Conservation (phyloP, 64 coral and sea anemone genomes). For the Pachyseris speciosa region DNA sequence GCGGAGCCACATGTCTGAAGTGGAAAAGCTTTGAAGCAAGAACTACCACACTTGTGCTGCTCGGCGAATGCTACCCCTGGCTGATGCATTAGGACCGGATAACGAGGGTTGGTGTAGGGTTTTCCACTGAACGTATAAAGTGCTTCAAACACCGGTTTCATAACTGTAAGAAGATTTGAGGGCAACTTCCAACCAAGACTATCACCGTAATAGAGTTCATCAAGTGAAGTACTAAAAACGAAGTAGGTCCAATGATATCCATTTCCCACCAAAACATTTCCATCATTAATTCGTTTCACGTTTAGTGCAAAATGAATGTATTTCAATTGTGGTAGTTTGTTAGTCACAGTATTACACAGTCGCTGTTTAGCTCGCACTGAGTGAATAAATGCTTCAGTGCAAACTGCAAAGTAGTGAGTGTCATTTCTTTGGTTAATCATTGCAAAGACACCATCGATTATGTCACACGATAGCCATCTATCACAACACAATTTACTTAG, state of each 20-base stretch:
- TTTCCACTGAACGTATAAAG: slow-evolving; percentile 19
- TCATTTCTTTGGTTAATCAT: slow-evolving; percentile 49
- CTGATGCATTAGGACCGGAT: slow-evolving; percentile 28
- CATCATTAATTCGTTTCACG: slow-evolving; percentile 17
- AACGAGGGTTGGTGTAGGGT: slow-evolving; percentile 11
- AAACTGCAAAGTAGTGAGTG: slow-evolving; percentile 30
- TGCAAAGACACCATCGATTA: slow-evolving; percentile 44
- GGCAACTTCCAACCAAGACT: slow-evolving; percentile 44
- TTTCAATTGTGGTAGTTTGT: slow-evolving; percentile 49
- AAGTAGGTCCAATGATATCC: slow-evolving; percentile 69
- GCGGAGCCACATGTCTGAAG: slow-evolving; percentile 21
- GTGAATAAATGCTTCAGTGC: slow-evolving; percentile 12
- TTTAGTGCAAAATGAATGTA: slow-evolving; percentile 47
- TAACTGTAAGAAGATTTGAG: slow-evolving; percentile 32
- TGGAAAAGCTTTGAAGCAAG: slow-evolving; percentile 50
- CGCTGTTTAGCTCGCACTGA: slow-evolving; percentile 1
- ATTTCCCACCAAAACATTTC: slow-evolving; percentile 49
- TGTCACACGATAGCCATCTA: slow-evolving; percentile 39
- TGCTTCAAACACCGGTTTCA: slow-evolving; percentile 39
- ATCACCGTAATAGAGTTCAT: slow-evolving; percentile 45
- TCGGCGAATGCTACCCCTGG: background rate
- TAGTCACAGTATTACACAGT: slow-evolving; percentile 4
- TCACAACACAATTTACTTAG: slow-evolving; percentile 44
- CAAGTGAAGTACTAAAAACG: slow-evolving; percentile 39
- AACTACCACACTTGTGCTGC: slow-evolving; percentile 10